A percentile compares a stretch with the other conserved stretches of the same genome.
Evolutionary conservation across 2,797 vertebrate species (phyloP).

Genomic region (Falco biarmicus): DNA sequence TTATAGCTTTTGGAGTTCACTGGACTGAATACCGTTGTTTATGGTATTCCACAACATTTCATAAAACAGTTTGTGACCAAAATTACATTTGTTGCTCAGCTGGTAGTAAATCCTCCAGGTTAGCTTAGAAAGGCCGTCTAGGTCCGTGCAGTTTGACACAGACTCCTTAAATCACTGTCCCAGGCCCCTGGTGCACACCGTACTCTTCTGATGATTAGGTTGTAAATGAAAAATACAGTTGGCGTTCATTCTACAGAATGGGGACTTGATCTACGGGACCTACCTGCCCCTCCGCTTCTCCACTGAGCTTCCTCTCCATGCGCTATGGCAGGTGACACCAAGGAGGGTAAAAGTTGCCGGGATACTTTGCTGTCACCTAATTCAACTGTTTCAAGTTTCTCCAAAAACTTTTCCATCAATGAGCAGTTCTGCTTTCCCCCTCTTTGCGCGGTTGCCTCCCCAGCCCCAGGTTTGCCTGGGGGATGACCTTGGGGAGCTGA

Average conservation of each 20-base stretch:
- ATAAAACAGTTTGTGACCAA: slow-evolving; percentile 45
- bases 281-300: background rate
- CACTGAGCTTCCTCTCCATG: background rate
- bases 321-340: background rate
- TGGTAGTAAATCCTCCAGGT: slow-evolving; percentile 62
- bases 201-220: slow-evolving; percentile 59
- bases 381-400: background rate
- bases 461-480: background rate
- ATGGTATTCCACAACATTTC: slow-evolving; percentile 59
- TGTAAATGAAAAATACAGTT: slow-evolving; percentile 72
- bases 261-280: slow-evolving; percentile 44
- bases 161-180: slow-evolving; percentile 61
- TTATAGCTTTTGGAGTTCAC: slow-evolving; percentile 13
- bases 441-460: background rate
- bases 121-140: slow-evolving; percentile 53
- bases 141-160: slow-evolving; percentile 60
- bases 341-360: background rate
- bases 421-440: background rate
- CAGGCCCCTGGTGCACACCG: slow-evolving; percentile 14
- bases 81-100: slow-evolving; percentile 67
- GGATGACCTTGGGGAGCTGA: background rate
- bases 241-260: slow-evolving; percentile 28
- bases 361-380: background rate
- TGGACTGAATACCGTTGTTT: slow-evolving; percentile 12
- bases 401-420: background rate